Conservation (phyloP, 2,888 invertebrate species). For the Drosophila borealis region DNA sequence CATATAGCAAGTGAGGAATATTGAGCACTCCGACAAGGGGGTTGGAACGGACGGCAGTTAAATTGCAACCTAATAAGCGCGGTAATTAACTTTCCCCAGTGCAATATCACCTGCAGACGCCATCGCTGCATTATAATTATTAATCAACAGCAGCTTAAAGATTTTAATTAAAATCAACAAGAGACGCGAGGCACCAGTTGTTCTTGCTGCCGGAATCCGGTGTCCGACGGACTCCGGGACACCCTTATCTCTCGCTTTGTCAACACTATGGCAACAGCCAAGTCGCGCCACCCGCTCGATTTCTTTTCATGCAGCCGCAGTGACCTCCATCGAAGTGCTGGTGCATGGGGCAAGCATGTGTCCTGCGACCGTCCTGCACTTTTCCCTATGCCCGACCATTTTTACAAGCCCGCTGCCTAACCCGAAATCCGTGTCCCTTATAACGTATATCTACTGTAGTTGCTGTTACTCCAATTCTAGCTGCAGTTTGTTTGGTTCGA, state of each 20-base stretch:
- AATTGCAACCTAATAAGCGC: conserved; percentile 31
- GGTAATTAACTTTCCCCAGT: conserved; percentile 24
- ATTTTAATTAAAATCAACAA: conserved; percentile 70
- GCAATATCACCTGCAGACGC: conserved; percentile 43
- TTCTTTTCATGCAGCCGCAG: conserved; percentile 73
- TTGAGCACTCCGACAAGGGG: background rate
- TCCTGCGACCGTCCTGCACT: conserved; percentile 10
- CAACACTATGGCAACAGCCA: conserved; percentile 27
- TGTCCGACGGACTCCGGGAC: background rate
- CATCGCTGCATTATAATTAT: conserved; percentile 65
- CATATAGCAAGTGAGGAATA: conserved; percentile 13
- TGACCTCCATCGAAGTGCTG: conserved; percentile 71
- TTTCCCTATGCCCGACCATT: conserved; percentile 4
- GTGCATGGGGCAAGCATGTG: conserved; percentile 19
- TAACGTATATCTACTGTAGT: conserved; percentile 3
- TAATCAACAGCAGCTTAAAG: conserved; percentile 68
- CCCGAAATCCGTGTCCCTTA: background rate
- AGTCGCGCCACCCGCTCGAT: conserved; percentile 46
- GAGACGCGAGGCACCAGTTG: conserved; percentile 21
- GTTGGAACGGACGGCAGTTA: too few relatives aligned
- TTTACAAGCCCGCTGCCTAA: background rate
- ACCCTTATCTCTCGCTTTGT: conserved; percentile 20
- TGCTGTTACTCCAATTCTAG: conserved; percentile 40
- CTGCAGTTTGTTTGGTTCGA: conserved; percentile 44
- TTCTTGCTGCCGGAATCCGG: conserved; percentile 4